Base-by-base conservation (phyloP, 2,888 invertebrate species). In the Catocala sponsa region DNA sequence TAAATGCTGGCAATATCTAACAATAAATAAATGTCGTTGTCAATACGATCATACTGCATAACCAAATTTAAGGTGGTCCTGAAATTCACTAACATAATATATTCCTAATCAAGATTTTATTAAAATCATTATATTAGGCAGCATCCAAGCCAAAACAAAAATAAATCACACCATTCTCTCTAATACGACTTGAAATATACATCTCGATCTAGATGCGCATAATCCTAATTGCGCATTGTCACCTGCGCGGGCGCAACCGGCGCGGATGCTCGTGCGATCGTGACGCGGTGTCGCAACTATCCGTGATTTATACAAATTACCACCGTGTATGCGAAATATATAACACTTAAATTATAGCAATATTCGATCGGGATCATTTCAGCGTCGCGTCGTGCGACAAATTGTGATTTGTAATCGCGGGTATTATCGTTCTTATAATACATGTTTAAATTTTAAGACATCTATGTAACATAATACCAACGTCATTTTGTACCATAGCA, bases 221-320 rank as follows among this genome's bases (percentile, higher is more conserved):
- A 82, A 84, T 82, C 83, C 88, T 90, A 90, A 91, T 90, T 89
- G 89, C 82, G 75, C 84, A 85, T 89, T 91, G 90, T 91, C 82
- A 78, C 80, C 74, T 78, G 78, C 62, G 65, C 68, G 1, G 52
- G 55, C 66, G 61, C 66, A 65, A 70, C 74, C 70, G 61, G 72
- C 70, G 58, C 71, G 78, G 78, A 78, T 78, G 71, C 82, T 87
- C 91, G 89, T 90, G 91, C 86, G 80, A 77, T 85, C 90, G 91
- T 90, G 91, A 89, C 76, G 73, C 68, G 47, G 72, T 82, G 84
- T 83, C 80, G 89, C 87, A 83, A 85, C 82, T 81, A 80, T 74
- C 79, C 77, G 82, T 86, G 86, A 87, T 87, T 88, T 89, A 88
- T 88, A 86, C 86, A 87, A 88, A 89, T 88, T 86, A 86, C 82